Conservation (phyloP, 2,888 invertebrate species). For the Brachypalpus laphriformis region DNA sequence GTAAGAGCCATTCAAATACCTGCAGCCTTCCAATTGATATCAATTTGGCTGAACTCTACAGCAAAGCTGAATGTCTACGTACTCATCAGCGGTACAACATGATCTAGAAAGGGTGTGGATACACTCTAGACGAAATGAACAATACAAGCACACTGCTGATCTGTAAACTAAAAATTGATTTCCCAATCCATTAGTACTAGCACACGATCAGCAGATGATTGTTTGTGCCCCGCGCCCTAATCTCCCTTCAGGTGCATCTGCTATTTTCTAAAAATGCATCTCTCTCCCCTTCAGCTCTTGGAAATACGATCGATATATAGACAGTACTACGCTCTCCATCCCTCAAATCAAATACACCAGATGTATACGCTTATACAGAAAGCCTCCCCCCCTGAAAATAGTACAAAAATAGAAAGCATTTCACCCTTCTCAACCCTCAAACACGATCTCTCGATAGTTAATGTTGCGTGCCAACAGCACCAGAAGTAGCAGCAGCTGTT, state of each 20-base stretch:
- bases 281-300: neutral
- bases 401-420: conserved; percentile 67
- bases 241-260: conserved; percentile 26
- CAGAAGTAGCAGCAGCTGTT: conserved; percentile 66
- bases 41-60: too few species aligned
- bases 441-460: conserved; percentile 36
- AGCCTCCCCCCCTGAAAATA: conserved; percentile 48
- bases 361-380: conserved; percentile 33
- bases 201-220: neutral
- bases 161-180: too few species aligned
- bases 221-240: neutral
- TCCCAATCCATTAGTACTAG: neutral
- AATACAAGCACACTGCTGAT: too few species aligned
- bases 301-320: neutral
- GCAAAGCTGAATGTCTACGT: too few species aligned
- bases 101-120: too few species aligned
- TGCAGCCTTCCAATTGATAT: too few species aligned
- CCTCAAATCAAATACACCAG: conserved; percentile 63
- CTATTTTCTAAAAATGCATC: neutral
- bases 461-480: conserved; percentile 65
- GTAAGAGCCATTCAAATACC: too few species aligned
- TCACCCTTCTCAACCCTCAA: conserved; percentile 61
- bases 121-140: too few species aligned
- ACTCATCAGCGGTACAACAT: too few species aligned
- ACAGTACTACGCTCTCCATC: conserved; percentile 23